These are phyloP conservation scores for Hydrozoanthus tunicans DNA, from an alignment of 64 coral and sea anemone genomes.

Conservation along the genomic window DNA sequence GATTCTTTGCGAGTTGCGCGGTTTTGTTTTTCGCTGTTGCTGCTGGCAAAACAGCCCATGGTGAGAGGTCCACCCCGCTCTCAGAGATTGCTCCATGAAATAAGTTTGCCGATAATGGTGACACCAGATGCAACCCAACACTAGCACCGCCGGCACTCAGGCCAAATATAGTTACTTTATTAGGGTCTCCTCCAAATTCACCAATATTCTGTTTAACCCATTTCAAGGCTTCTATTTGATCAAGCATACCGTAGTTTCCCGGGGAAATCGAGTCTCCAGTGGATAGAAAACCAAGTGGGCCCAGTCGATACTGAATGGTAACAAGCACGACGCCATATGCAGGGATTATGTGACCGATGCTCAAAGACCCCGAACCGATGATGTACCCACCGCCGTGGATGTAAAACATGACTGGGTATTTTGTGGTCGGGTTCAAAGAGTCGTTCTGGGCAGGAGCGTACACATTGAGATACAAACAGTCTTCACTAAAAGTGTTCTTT, in stretches of 20 bases:
- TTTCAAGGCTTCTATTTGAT: constrained; percentile 47
- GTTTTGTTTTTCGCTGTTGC: background rate
- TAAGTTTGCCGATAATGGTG: constrained; percentile 32
- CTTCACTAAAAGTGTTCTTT: constrained; percentile 8
- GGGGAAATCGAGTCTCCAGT: constrained; percentile 28
- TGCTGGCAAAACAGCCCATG: background rate
- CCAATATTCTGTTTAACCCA: constrained; percentile 38
- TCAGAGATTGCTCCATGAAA: background rate
- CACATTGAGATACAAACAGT: constrained; percentile 12
- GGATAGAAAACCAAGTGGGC: constrained; percentile 56
- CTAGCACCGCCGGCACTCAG: background rate
- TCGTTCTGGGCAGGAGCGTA: no score
- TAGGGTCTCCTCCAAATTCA: no score
- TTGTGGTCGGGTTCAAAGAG: no score
- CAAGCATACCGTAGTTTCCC: background rate
- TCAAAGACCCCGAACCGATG: background rate
- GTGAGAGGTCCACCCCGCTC: constrained; percentile 48
- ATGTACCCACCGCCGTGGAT: constrained; percentile 51
- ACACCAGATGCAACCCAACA: background rate
- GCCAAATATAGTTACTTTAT: constrained; percentile 24
- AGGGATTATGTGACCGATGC: constrained; percentile 19
- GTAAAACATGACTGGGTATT: background rate
- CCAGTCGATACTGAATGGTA: constrained; percentile 2
- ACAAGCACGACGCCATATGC: constrained; percentile 34
- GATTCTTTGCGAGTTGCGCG: constrained; percentile 2